Base-by-base conservation (phyloP, 2,113 vertebrate genomes). In the Echinops telfairi region DNA sequence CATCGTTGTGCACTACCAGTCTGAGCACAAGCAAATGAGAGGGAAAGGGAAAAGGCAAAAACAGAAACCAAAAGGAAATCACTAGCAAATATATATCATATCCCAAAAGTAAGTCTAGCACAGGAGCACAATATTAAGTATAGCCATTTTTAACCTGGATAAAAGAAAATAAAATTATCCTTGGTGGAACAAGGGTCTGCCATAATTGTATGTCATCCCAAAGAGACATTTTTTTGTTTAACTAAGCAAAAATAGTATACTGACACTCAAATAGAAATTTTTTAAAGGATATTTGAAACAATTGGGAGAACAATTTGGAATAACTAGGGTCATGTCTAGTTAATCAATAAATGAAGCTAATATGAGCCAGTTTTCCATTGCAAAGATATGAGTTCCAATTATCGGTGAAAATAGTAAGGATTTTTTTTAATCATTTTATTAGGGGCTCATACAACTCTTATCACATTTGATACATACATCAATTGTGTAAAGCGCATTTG, bases 131-230 rank as follows among this genome's bases (percentile, higher is more conserved):
- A 36, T 75, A n/a, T 60, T 20, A 84, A 25, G 43, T 33, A 31
- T 27, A 58, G 36, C 1, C 29, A 64, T 23, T 83, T 92, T 80
- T 43, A 11, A 79, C 33, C 22, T 76, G 70, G 62, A 76, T 57
- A 25, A 86, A 96, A 92, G 33, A 62, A 92, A 92, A 94, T 90
- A n/a, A 87, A 96, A 70, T 62, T 33, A 7, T 73, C 89, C 89
- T 16, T 16, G 79, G 53, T 19, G 80, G 22, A 53, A 6, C 64
- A 83, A 5, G 33, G 40, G 33, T 83, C 14, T 25, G 58, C 47
- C 43, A 88, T 25, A 91, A 83, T n/a, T 79, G 5, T 11, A 89
- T 38, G 15, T 77, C 53, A 88, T 31, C 29, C 38, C 14, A 73
- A 17, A 84, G 15, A 83, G 71, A 88, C 20, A 53, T 8, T 40